A percentile compares a stretch with the other conserved stretches of the same genome.
phyloP scores from a whole-genome alignment of 2,113 vertebrate genomes.

The Epinephelus cyanopodus region DNA sequence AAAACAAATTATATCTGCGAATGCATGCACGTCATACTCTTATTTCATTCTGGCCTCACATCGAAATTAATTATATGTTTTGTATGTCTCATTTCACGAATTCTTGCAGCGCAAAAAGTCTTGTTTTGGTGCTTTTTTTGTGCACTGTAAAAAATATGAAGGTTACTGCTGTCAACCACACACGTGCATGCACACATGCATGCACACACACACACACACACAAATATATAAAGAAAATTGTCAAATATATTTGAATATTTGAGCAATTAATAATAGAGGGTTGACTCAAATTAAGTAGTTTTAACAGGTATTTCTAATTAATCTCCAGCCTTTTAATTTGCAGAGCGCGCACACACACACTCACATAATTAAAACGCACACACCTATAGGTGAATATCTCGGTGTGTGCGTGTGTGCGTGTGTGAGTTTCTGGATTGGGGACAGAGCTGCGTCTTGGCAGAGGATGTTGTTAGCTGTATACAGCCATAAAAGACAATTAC shows the following conservation, averaged over 20 bases:
- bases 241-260: neutral
- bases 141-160: neutral
- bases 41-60: constrained; percentile 14
- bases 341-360: constrained; percentile 1
- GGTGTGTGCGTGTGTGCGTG: constrained; percentile 11
- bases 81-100: neutral
- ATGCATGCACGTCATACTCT: constrained; percentile 40
- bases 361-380: constrained; percentile 13
- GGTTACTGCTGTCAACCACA: constrained; percentile 1
- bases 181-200: constrained; percentile 25
- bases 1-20: constrained; percentile 84
- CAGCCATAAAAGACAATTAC: constrained; percentile 95
- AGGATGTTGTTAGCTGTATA: constrained; percentile 88
- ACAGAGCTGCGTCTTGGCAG: constrained; percentile 82
- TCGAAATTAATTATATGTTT: neutral
- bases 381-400: constrained; percentile 16
- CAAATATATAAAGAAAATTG: neutral
- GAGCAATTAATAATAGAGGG: neutral
- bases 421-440: constrained; percentile 49
- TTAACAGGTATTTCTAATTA: neutral
- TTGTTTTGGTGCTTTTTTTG: neutral
- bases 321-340: neutral
- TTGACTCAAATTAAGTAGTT: neutral
- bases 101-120: neutral
- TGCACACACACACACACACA: neutral